These are phyloP conservation scores for Coracias cyanogaster DNA, from an alignment of 2,797 vertebrate species.

Conservation along the genomic window DNA sequence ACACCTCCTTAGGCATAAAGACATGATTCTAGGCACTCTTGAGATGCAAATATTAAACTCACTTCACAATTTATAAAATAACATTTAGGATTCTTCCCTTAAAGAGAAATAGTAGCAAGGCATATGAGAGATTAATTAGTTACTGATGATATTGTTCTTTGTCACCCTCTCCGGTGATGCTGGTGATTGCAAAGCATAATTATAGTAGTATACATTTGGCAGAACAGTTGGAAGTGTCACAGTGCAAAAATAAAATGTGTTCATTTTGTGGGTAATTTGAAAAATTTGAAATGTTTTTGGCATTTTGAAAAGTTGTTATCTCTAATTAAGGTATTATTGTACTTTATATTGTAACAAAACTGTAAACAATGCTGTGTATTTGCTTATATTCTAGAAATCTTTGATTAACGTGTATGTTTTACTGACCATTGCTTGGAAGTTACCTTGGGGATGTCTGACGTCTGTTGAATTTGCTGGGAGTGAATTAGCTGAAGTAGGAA, in stretches of 20 bases:
- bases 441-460: constrained; percentile 12
- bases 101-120: constrained; percentile 28
- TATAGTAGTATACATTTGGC: constrained; percentile 69
- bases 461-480: neutral
- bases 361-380: constrained; percentile 67
- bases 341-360: constrained; percentile 39
- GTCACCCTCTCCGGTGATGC: constrained; percentile 53
- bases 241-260: constrained; percentile 71
- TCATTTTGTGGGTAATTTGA: constrained; percentile 66
- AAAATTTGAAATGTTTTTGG: constrained; percentile 47
- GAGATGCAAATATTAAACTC: constrained; percentile 18
- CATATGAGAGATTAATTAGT: constrained; percentile 57
- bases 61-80: neutral
- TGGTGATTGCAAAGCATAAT: constrained; percentile 59
- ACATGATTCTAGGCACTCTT: neutral
- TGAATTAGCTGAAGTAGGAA: neutral
- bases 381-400: constrained; percentile 26
- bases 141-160: constrained; percentile 70
- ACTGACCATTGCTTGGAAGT: neutral
- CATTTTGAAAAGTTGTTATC: constrained; percentile 61
- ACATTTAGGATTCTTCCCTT: constrained; percentile 13
- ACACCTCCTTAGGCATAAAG: neutral
- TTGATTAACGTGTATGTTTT: constrained; percentile 5
- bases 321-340: constrained; percentile 68
- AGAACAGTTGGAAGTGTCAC: constrained; percentile 73